Percentiles rank a stretch among this genome's conserved stretches.
Evolutionary conservation across 2,797 vertebrate genomes (phyloP).

Genomic region (Gallirallus australis): DNA sequence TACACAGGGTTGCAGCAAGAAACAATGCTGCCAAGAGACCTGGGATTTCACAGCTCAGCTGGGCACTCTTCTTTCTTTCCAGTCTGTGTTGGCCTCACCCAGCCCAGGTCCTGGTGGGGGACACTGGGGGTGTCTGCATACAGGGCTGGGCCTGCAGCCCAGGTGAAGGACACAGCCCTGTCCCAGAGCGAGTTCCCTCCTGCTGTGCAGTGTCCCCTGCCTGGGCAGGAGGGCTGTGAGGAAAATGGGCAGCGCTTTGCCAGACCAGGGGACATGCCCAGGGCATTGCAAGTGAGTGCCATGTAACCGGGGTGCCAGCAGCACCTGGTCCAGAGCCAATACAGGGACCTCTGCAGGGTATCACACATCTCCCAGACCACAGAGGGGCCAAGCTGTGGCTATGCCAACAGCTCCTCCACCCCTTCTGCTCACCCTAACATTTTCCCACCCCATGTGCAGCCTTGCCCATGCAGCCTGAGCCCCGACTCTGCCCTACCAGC

Average conservation of each 20-base stretch:
- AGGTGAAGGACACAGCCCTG: background rate
- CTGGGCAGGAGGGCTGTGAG: accelerated
- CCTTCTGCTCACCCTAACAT: background rate
- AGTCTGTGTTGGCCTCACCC: background rate
- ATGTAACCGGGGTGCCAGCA: background rate
- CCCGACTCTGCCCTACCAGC: background rate
- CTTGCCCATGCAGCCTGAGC: background rate
- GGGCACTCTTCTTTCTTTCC: background rate
- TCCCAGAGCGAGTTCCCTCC: background rate
- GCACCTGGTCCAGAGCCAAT: accelerated
- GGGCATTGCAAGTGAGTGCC: background rate
- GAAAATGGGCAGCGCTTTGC: background rate
- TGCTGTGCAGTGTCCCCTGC: accelerated
- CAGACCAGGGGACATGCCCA: background rate
- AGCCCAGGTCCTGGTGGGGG: background rate
- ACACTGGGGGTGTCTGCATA: background rate
- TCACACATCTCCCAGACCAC: background rate
- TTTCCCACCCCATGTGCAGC: background rate
- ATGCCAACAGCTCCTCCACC: background rate
- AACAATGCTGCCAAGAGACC: background rate
- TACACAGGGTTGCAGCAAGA: background rate
- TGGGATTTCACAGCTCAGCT: background rate
- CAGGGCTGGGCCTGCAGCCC: background rate
- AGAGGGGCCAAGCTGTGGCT: background rate
- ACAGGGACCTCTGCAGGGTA: background rate